Conservation (phyloP, 2,113 vertebrate genomes). For the Turnix velox region DNA sequence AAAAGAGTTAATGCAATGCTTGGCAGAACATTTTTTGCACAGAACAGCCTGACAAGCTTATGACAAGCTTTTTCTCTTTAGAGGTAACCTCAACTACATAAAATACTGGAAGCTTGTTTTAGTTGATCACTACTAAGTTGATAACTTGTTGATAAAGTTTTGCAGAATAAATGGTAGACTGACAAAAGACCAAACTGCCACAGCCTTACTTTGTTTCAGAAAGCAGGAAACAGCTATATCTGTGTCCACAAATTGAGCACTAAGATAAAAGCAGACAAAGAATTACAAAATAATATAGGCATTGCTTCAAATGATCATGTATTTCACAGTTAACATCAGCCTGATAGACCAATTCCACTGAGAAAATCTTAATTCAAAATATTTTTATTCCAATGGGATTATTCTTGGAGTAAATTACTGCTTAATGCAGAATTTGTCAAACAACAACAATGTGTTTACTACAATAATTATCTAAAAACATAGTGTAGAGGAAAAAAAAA, state of each 20-base stretch:
- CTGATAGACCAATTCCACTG: not conserved
- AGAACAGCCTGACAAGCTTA: not conserved
- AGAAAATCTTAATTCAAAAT: not conserved
- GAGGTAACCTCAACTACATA: not conserved
- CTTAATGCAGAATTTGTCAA: not conserved
- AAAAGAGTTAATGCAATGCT: not conserved
- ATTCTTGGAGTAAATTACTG: not conserved
- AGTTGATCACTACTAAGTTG: not conserved
- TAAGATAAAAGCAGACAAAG: not conserved
- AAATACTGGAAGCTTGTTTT: not conserved
- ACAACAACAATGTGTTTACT: not conserved
- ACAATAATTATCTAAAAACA: not conserved
- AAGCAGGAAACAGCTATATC: not conserved
- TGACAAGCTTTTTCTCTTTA: not conserved
- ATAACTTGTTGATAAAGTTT: not conserved
- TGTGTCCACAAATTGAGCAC: not conserved
- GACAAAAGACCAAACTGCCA: not conserved
- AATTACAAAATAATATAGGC: not conserved
- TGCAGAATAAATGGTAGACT: not conserved
- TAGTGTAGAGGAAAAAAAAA: not conserved
- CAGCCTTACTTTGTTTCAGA: not conserved
- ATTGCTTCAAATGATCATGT: not conserved
- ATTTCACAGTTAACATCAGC: not conserved
- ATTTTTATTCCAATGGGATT: not conserved
- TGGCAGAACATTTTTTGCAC: not conserved